Base-by-base conservation (phyloP, 2,113 vertebrate species). In the Pseudopipra pipra region DNA sequence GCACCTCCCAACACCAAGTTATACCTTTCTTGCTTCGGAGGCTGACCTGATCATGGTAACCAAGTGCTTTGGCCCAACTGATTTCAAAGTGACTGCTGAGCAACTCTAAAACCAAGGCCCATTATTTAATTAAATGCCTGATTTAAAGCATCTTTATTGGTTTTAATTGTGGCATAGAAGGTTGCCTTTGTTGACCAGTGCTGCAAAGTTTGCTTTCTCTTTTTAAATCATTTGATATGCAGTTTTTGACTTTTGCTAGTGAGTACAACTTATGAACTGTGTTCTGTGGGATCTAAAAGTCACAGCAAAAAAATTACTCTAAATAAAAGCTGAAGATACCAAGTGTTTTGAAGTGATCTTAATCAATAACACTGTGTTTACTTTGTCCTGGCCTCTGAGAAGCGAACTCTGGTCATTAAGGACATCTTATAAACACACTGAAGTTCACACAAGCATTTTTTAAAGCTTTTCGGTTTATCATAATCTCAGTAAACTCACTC, bases 331-430 rank as follows among this genome's bases (percentile, higher is more conserved):
- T 46, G 59, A 75, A 83, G 56, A 65, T 59, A 75, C 41, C 31
- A 51, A 88, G 39, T 84, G 74, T 96, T 96, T 94, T 97, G 80
- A 94, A 86, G 70, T 72, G 80, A 95, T 94, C 47, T 89, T 85
- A 84, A 95, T 96, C 92, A 95, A 85, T 93, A 96, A 84, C 4
- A 47, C 61, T 44, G 52, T 94, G 85, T 96, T 96, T 95, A 94
- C 95, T 92, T 92, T 94, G 70, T 76, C 88, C 85, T 27, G 27
- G 90, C 77, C 80, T 75, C 73, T 39, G 58, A 93, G 62, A 87
- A 87, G 65, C 8, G 4, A 86, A 90, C 58, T 85, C 80, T 31
- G 66, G 54, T 90, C 90, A 74, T 73, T 67, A 88, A 81, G 19
- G 44, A 88, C 49, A 76, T 93, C 77, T 87, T 94, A 94, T 87